Evolutionary conservation across 1,140 invertebrate species (phyloP).

Genomic region (Drosophila varians): DNA sequence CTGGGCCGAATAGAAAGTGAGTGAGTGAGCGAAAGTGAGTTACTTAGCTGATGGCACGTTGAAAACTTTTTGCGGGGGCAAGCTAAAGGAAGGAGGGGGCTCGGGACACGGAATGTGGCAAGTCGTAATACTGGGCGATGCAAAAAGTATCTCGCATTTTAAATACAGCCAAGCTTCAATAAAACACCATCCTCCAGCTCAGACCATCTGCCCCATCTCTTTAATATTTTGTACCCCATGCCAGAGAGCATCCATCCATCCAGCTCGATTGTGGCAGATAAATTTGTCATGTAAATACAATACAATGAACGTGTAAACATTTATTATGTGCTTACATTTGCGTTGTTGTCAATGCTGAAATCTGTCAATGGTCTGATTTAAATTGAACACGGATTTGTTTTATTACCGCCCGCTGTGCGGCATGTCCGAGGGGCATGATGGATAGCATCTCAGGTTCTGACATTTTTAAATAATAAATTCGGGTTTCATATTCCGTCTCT

Average conservation of each 20-base stretch:
- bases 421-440: background rate
- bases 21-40: constrained; percentile 30
- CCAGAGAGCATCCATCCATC: constrained; percentile 6
- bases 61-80: constrained; percentile 69
- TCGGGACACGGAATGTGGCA: constrained; percentile 13
- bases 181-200: constrained; percentile 10
- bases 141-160: constrained; percentile 41
- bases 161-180: constrained; percentile 31
- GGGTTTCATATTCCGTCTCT: no score
- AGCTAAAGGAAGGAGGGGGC: constrained; percentile 49
- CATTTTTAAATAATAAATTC: background rate
- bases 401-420: constrained; percentile 8
- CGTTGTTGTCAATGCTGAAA: constrained; percentile 22
- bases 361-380: constrained; percentile 50
- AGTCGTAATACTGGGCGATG: constrained; percentile 48
- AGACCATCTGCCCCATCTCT: background rate
- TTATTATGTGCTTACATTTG: constrained; percentile 46
- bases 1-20: background rate
- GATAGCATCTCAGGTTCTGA: background rate
- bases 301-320: constrained; percentile 51
- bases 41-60: constrained; percentile 51
- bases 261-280: constrained; percentile 18
- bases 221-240: background rate
- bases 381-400: constrained; percentile 46
- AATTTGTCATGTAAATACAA: constrained; percentile 54